A percentile compares a stretch with the other conserved stretches of the same genome.
Conservation (phyloP, 2,797 vertebrate genomes). For the Pseudochaenichthys georgianus region DNA sequence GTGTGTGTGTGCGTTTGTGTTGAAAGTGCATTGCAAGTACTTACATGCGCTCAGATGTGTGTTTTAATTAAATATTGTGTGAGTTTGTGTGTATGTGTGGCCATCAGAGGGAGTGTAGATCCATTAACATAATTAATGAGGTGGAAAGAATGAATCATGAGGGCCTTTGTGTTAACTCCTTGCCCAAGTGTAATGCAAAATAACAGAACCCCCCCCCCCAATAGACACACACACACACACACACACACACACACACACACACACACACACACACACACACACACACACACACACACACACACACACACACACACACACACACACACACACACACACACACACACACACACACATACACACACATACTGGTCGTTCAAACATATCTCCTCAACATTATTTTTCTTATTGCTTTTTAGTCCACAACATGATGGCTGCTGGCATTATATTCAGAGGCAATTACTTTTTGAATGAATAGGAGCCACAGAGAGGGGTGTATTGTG, state of each 20-base stretch:
- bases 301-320: constrained; percentile 17
- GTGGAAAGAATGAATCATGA: constrained; percentile 12
- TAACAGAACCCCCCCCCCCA: neutral
- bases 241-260: constrained; percentile 6
- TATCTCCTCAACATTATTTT: neutral
- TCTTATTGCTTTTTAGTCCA: neutral
- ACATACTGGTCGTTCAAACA: neutral
- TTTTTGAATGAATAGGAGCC: neutral
- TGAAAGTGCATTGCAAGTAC: constrained; percentile 7
- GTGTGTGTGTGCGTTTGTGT: constrained; percentile 22
- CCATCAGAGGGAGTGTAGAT: constrained; percentile 16
- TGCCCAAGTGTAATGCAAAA: constrained; percentile 14
- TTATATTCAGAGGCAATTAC: neutral
- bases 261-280: constrained; percentile 15
- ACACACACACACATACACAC: constrained; percentile 17
- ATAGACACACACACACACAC: constrained; percentile 13
- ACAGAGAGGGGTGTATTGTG: neutral
- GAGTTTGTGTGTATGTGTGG: neutral
- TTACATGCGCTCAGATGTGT: neutral
- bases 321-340: constrained; percentile 7
- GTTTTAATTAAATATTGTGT: neutral
- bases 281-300: constrained; percentile 17
- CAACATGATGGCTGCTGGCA: neutral
- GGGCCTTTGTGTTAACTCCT: constrained; percentile 36
- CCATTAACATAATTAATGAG: constrained; percentile 56